Evolutionary conservation across 2,888 invertebrate genomes (phyloP), one percentile per base, ranked within the genome.

Genomic region (Polydrusus cervinus): DNA sequence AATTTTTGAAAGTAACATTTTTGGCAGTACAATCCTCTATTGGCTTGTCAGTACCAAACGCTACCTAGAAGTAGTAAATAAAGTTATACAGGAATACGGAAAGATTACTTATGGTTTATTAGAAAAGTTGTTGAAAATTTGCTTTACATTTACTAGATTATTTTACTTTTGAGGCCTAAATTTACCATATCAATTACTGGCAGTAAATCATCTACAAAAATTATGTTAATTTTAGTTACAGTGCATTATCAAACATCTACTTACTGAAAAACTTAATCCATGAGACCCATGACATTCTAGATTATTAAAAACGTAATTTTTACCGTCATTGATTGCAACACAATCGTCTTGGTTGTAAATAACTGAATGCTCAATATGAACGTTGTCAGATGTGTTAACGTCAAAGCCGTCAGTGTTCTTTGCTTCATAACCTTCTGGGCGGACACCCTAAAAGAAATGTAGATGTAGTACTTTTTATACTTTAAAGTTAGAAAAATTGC

Each of bases 281-380:
- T 60, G 57, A 38, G 57, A 60, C 38, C 57, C 57, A 10, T 60
- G 57, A 38, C 38, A 60, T 38, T 60, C 57, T 11, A 60, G 38
- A 18, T 38, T 38, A 38, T 34, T 38, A 3, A 57, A 11, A 6
- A 38, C 11, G n/a, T 60, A 60, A 11, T 60, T 60, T 16, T 38
- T 34, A 16, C 57, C 57, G 18, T 60, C 57, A 38, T 11, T 60
- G 14, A 60, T 60, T 38, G 16, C 57, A 60, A 60, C 57, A 60
- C 57, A 60, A 38, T 60, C 57, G n/a, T 60, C 57, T 38, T 60
- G 57, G 16, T 60, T 60, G 30, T 60, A 60, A 38, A 60, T 60
- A 38, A 60, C 57, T 18, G 57, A 60, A 60, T 60, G 57, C 11
- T 60, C 57, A 16, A 60, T n/a, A 1, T 34, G 8, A 11, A 60